Conservation (phyloP, 2,113 vertebrate species). For the Romanogobio albipinnatus region DNA sequence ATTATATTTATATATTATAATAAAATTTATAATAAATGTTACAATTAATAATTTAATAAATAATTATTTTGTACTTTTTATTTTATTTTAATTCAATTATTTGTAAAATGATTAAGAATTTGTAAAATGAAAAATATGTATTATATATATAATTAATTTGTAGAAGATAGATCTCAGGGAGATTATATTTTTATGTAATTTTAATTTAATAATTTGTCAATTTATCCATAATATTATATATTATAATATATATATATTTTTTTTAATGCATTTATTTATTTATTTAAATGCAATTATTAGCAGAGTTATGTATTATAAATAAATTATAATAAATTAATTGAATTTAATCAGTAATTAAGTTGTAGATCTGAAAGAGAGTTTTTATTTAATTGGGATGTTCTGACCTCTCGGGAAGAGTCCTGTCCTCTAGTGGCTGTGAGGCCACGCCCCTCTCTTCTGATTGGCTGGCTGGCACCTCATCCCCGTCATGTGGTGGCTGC, state of each 20-base stretch:
- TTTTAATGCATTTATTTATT: too few species aligned
- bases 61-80: too few species aligned
- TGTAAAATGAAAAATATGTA: background rate
- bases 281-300: too few species aligned
- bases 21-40: too few species aligned
- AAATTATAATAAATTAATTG: background rate
- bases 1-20: too few species aligned
- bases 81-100: too few species aligned
- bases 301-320: background rate
- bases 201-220: background rate
- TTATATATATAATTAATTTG: too few species aligned
- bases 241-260: background rate
- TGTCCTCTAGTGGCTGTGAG: conserved; percentile 62
- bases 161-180: background rate
- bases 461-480: conserved; percentile 62
- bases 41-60: too few species aligned
- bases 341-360: background rate
- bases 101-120: too few species aligned
- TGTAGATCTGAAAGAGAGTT: background rate
- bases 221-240: background rate
- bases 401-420: conserved; percentile 37
- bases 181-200: background rate
- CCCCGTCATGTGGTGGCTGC: conserved; percentile 54
- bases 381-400: background rate
- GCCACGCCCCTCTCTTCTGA: conserved; percentile 60